Percentiles rank a stretch among this genome's conserved stretches.
phyloP scores from a whole-genome alignment of 2,888 invertebrate genomes.

The Metallyticus violacea region DNA sequence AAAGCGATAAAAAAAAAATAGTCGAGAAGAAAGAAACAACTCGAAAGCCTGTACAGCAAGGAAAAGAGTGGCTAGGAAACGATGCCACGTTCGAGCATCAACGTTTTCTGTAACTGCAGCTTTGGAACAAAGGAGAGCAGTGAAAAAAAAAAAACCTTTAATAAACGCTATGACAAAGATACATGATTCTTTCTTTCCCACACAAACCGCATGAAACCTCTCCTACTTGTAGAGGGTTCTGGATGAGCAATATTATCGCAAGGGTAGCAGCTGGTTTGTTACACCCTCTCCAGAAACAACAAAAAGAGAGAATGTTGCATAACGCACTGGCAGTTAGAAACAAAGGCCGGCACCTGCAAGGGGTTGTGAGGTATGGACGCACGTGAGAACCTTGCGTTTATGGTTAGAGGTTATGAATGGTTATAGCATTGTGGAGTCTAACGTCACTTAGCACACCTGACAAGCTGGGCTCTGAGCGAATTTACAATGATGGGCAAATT shows the following conservation, averaged over 20 bases:
- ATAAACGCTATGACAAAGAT: slow-evolving; percentile 19
- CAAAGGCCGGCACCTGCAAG: background rate
- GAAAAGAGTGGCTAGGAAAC: background rate
- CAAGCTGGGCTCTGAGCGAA: background rate
- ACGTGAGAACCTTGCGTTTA: background rate
- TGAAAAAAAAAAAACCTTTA: background rate
- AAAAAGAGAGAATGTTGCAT: background rate
- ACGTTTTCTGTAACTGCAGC: background rate
- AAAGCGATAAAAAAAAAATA: background rate
- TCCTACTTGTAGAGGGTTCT: background rate
- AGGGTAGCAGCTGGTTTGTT: background rate
- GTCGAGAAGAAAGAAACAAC: background rate
- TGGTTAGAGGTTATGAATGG: background rate
- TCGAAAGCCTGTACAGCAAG: background rate
- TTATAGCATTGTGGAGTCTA: background rate
- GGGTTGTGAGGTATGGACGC: background rate
- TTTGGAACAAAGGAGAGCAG: background rate
- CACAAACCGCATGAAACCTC: background rate
- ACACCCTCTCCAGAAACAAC: no score
- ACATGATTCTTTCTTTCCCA: slow-evolving; percentile 3
- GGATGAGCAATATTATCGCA: no score
- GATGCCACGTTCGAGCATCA: background rate
- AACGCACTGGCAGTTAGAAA: background rate
- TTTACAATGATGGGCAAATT: no score
- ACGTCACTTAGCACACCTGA: background rate